Conservation (phyloP, 2,888 invertebrate species). For the Diplazon laetatorius region DNA sequence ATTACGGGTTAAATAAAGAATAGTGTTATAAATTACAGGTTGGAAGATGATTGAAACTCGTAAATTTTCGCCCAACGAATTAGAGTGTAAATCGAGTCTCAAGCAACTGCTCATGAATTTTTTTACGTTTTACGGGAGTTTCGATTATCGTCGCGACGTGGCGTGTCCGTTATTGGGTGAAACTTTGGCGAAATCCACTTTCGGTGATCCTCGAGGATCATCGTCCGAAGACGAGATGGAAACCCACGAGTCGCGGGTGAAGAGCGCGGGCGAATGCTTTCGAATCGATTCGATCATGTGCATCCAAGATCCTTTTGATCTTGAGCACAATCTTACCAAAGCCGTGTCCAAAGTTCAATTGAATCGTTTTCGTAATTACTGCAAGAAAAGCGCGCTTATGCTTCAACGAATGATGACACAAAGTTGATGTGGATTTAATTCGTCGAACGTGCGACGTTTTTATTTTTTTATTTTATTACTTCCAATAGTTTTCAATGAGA, state of each 20-base stretch:
- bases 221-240: conserved; percentile 82
- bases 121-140: conserved; percentile 81
- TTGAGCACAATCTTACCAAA: conserved; percentile 85
- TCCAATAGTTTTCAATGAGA: too few relatives aligned
- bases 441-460: too few relatives aligned
- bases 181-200: conserved; percentile 79
- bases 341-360: conserved; percentile 73
- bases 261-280: conserved; percentile 75
- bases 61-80: conserved; percentile 38
- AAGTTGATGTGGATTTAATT: too few relatives aligned
- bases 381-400: conserved; percentile 45
- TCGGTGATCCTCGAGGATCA: conserved; percentile 70
- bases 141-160: conserved; percentile 80
- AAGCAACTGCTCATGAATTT: conserved; percentile 78
- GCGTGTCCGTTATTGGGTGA: conserved; percentile 83
- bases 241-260: conserved; percentile 77
- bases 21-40: conserved; percentile 43
- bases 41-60: conserved; percentile 69
- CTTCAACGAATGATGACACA: neutral
- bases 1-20: too few relatives aligned
- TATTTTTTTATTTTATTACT: too few relatives aligned
- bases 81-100: conserved; percentile 56
- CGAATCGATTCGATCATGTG: conserved; percentile 82
- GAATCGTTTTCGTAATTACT: conserved; percentile 52
- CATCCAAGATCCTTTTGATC: conserved; percentile 86